Conservation (phyloP, 2,113 vertebrate species). For the Dinomys branickii region DNA sequence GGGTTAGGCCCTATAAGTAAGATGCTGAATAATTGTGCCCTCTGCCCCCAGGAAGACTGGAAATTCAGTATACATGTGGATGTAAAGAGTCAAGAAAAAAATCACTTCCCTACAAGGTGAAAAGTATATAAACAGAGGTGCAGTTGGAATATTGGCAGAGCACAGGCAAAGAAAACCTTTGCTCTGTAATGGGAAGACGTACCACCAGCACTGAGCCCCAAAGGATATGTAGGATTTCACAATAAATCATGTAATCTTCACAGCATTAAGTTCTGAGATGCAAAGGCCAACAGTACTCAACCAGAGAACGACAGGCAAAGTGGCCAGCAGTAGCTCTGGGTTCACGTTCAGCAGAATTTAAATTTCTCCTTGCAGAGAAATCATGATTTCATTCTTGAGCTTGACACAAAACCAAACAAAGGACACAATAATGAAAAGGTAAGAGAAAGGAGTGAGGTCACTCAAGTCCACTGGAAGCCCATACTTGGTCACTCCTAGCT, state of each 20-base stretch:
- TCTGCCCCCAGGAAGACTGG: background rate
- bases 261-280: background rate
- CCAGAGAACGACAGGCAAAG: background rate
- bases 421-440: background rate
- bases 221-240: background rate
- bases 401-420: background rate
- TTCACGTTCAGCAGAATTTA: background rate
- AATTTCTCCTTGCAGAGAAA: background rate
- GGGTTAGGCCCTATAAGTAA: background rate
- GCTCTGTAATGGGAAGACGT: background rate
- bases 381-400: background rate
- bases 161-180: background rate
- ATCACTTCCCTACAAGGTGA: background rate
- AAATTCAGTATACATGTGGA: background rate
- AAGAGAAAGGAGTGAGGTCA: background rate
- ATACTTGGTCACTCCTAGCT: background rate
- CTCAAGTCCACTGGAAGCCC: background rate
- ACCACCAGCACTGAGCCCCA: background rate
- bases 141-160: background rate
- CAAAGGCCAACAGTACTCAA: background rate
- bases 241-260: background rate
- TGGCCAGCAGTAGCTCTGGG: background rate
- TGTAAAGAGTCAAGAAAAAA: background rate
- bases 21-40: background rate
- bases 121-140: background rate